Evolutionary conservation across 2,888 invertebrate species (phyloP), one percentile per base, ranked within the genome.

Genomic region (Cheiracanthium punctorium): DNA sequence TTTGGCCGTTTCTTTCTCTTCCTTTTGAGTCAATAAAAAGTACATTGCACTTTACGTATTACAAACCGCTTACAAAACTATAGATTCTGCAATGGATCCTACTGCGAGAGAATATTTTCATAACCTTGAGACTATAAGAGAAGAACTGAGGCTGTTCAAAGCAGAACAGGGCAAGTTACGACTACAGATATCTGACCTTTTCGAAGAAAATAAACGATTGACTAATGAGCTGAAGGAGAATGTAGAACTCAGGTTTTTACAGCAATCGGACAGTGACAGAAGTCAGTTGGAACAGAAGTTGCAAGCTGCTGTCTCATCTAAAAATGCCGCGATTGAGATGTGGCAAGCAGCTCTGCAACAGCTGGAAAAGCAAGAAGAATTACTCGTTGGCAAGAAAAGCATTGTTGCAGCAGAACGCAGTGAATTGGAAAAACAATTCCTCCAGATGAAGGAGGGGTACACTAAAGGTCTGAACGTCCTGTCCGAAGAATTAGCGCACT

Each of bases 371-470:
- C 73, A 79, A 41, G 84, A 79, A 32, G 69, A 74, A 41, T 71
- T 37, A n/a, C 33, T 84, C 24, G 20, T 79, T 14, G 84, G 84
- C n/a, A 67, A 73, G 30, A 74, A 30, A 30, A 84, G 84, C 41
- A 32, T 84, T 1, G 73, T 79, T 5, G 79, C 67, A 37, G 30
- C 30, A 0, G 84, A 84, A 17, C 29, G 84, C 2, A 37, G 20
- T 1, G 84, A 84, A 37, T 30, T 67, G 7, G 84, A 37, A 30
- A 79, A 74, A 30, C 52, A 71, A n/a, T 58, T 84, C 14, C 67
- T 52, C 14, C 65, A 79, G n/a, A 73, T 84, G n/a, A 79, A 74
- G 14, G 84, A 84, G 32, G 72, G 79, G 20, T 84, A 84, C 30
- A 20, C 33, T 0, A 73, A 58, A 41, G 74, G 84, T 5, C 10